Conservation (phyloP, 2,888 invertebrate species). For the Cheilosia impressa region DNA sequence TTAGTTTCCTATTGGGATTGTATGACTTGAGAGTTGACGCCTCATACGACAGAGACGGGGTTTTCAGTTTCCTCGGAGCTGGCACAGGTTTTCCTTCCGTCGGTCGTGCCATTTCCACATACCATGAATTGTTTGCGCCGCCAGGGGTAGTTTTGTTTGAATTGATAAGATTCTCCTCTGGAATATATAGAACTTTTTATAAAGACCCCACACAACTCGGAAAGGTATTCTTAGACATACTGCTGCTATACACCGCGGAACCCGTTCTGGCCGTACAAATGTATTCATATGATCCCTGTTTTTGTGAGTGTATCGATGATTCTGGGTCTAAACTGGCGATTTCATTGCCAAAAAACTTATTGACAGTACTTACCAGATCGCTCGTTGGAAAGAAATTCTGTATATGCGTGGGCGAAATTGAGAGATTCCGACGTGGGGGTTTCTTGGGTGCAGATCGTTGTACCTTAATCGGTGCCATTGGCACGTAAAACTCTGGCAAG, state of each 20-base stretch:
- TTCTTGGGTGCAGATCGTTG: slow-evolving; percentile 89
- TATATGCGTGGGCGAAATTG: slow-evolving; percentile 92
- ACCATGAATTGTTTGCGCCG: slow-evolving; percentile 10
- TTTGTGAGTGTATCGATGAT: slow-evolving; percentile 73
- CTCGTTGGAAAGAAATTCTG: slow-evolving; percentile 83
- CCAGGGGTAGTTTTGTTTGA: not conserved
- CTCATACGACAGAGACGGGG: slow-evolving; percentile 62
- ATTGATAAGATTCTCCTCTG: not conserved
- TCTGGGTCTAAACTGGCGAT: slow-evolving; percentile 77
- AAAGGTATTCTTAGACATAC: slow-evolving; percentile 35
- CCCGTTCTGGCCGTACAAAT: slow-evolving; percentile 44
- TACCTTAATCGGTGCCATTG: slow-evolving; percentile 45
- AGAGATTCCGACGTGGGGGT: slow-evolving; percentile 93
- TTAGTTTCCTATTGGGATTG: slow-evolving; percentile 83
- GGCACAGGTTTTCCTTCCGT: slow-evolving; percentile 78
- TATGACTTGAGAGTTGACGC: slow-evolving; percentile 81
- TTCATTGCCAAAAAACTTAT: slow-evolving; percentile 79
- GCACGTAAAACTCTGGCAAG: slow-evolving; percentile 41
- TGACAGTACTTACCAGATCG: slow-evolving; percentile 74
- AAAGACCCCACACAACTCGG: not conserved
- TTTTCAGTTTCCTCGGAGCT: slow-evolving; percentile 77
- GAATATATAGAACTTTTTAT: no score
- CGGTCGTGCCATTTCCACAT: slow-evolving; percentile 11
- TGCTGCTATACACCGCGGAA: slow-evolving; percentile 16
- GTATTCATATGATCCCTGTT: slow-evolving; percentile 54